Conservation (phyloP, 2,113 vertebrate genomes). For the Psophia crepitans region DNA sequence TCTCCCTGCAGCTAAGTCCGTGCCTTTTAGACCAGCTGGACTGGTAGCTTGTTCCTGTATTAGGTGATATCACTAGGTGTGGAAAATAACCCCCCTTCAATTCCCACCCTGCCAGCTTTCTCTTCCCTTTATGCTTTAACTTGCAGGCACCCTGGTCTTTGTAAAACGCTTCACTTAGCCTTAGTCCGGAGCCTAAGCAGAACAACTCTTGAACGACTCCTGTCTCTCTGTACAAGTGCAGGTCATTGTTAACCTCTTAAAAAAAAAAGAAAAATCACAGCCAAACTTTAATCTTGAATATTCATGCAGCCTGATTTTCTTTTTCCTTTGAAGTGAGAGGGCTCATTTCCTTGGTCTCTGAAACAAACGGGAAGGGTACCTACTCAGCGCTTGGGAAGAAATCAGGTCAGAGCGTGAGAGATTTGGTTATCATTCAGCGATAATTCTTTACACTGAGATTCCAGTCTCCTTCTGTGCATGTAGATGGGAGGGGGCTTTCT, state of each 20-base stretch:
- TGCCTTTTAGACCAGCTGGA: background rate
- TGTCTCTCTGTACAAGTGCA: background rate
- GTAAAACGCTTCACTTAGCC: background rate
- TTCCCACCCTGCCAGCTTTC: background rate
- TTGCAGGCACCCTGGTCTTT: background rate
- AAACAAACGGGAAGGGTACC: accelerated
- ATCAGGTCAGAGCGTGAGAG: background rate
- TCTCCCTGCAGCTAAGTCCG: background rate
- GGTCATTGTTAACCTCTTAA: background rate
- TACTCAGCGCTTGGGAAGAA: background rate
- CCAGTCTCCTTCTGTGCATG: background rate
- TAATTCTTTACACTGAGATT: background rate
- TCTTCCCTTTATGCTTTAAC: background rate
- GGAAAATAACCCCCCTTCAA: background rate
- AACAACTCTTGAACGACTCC: background rate
- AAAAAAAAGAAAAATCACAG: background rate
- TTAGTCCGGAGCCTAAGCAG: background rate
- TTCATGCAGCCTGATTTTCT: background rate
- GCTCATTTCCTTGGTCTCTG: background rate
- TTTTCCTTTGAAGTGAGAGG: background rate
- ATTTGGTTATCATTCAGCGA: background rate
- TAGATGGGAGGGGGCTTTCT: background rate
- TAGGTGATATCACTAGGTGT: background rate
- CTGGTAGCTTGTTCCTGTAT: background rate
- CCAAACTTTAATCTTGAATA: background rate